phyloP scores from a whole-genome alignment of 1,140 invertebrate species.

The Drosophila nigrodunni region DNA sequence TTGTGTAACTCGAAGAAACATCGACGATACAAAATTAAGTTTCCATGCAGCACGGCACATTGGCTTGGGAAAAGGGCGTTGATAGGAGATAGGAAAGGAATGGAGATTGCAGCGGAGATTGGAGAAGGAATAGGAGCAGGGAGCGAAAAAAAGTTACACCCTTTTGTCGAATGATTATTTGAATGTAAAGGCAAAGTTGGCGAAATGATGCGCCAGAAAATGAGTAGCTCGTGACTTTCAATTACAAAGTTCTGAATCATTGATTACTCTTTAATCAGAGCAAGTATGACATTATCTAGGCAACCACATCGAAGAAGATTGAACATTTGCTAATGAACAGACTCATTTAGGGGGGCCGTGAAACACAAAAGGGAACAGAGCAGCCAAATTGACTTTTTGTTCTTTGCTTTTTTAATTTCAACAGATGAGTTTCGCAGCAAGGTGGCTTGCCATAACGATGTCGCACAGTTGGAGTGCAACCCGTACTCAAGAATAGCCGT shows the following conservation, averaged over 20 bases:
- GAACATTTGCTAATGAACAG: conserved; percentile 10
- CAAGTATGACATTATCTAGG: conserved; percentile 36
- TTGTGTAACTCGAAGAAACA: conserved; percentile 49
- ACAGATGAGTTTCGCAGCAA: conserved; percentile 96
- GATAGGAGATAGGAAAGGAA: not conserved
- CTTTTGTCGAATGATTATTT: conserved; percentile 44
- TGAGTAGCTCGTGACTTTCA: conserved; percentile 53
- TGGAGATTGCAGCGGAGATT: not conserved
- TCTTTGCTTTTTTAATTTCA: conserved; percentile 74
- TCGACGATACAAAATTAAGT: conserved; percentile 62
- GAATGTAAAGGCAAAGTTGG: conserved; percentile 31
- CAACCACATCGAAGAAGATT: not conserved
- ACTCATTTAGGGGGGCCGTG: not conserved
- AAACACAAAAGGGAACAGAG: no score
- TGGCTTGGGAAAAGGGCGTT: not conserved
- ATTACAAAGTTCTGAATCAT: conserved; percentile 54
- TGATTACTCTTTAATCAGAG: conserved; percentile 48
- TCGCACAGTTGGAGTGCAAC: conserved; percentile 92
- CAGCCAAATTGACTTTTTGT: conserved; percentile 22
- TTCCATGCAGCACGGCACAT: conserved; percentile 34
- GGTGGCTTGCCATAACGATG: conserved; percentile 95
- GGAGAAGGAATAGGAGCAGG: not conserved
- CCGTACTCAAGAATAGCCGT: conserved; percentile 94
- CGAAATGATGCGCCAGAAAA: conserved; percentile 13
- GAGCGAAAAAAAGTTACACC: not conserved